Evolutionary conservation across 2,113 vertebrate genomes (phyloP).

Genomic region (Hyla sarda): DNA sequence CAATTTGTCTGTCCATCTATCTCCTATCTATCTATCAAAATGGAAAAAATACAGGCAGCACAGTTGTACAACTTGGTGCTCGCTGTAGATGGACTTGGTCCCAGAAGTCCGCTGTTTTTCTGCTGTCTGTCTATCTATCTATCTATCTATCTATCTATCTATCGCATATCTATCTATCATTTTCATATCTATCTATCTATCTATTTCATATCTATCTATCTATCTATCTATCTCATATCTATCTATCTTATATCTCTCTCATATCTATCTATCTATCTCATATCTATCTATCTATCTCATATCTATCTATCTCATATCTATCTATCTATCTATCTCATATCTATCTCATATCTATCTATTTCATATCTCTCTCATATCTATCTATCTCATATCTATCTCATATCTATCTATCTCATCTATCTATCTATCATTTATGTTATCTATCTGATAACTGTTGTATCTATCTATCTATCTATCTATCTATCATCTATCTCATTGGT

Average conservation of each 20-base stretch:
- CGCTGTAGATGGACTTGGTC: too few species aligned
- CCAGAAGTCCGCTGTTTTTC: too few species aligned
- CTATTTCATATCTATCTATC: too few species aligned
- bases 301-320: constrained; percentile 3
- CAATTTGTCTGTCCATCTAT: neutral
- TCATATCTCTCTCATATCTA: neutral
- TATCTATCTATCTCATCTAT: constrained; percentile 1
- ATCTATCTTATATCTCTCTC: too few species aligned
- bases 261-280: too few species aligned
- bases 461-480: neutral
- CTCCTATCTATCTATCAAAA: neutral
- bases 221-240: too few species aligned
- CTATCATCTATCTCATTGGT: too few species aligned
- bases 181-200: too few species aligned
- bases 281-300: too few species aligned
- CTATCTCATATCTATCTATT: neutral
- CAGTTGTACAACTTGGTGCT: too few species aligned
- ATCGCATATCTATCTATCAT: too few species aligned
- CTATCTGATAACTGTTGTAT: neutral
- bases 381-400: neutral
- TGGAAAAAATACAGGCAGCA: too few species aligned
- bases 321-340: constrained; percentile 12
- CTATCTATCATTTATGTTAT: constrained; percentile 28
- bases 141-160: constrained; percentile 19
- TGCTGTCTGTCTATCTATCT: neutral